Evolutionary conservation across 92 coral and sea anemone species (phyloP).

Genomic region (Actinernus sp.): DNA sequence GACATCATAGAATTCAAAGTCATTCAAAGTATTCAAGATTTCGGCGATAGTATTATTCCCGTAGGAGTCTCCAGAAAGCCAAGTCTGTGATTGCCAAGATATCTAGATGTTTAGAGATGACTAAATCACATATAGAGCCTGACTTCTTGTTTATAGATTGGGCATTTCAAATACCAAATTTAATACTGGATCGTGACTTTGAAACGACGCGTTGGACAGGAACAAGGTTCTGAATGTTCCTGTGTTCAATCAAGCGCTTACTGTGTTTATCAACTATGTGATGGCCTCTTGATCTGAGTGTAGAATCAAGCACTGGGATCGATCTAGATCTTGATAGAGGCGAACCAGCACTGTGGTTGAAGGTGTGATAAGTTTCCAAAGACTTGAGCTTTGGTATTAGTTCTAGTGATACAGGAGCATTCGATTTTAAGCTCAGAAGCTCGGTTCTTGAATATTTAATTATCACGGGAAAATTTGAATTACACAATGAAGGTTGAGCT

Average conservation of each 20-base stretch:
- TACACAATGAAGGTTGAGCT: too few species aligned
- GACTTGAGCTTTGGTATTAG: too few species aligned
- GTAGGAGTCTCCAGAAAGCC: slow-evolving; percentile 15
- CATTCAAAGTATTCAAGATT: slow-evolving; percentile 16
- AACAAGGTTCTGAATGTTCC: slow-evolving; percentile 27
- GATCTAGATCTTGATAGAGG: too few species aligned
- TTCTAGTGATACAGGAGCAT: too few species aligned
- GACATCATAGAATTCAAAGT: slow-evolving; percentile 7
- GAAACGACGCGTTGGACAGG: slow-evolving; percentile 27
- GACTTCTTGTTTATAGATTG: slow-evolving; percentile 40
- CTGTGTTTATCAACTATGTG: background rate
- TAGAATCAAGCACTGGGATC: too few species aligned
- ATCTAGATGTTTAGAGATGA: slow-evolving; percentile 21
- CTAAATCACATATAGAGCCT: slow-evolving; percentile 16
- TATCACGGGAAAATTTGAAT: too few species aligned
- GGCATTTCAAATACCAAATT: slow-evolving; percentile 35
- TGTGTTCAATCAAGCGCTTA: slow-evolving; percentile 31
- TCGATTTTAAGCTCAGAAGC: too few species aligned
- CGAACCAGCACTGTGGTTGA: too few species aligned
- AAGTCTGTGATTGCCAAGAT: slow-evolving; percentile 21
- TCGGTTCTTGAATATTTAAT: too few species aligned
- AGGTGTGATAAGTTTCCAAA: too few species aligned
- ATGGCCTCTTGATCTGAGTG: too few species aligned
- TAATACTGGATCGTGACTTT: too few species aligned
- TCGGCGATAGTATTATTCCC: slow-evolving; percentile 24